These are phyloP conservation scores for Calcarius ornatus DNA, from an alignment of 2,113 vertebrate species.

Conservation along the genomic window DNA sequence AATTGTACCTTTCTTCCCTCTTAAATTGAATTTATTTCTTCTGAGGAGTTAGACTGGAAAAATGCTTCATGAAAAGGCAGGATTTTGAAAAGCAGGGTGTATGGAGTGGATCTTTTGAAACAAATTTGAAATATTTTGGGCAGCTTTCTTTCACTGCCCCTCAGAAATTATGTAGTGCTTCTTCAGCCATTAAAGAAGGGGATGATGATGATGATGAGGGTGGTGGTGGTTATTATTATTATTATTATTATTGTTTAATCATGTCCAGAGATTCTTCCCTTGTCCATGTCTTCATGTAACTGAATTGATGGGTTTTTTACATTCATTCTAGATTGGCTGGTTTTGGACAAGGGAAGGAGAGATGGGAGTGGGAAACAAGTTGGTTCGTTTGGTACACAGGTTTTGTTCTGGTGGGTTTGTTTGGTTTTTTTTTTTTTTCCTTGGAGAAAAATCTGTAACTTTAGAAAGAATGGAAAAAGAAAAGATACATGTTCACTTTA, in stretches of 20 bases:
- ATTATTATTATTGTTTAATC: neutral
- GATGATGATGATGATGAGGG: neutral
- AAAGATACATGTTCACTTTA: neutral
- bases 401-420: neutral
- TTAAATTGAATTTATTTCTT: conserved; percentile 56
- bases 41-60: conserved; percentile 8
- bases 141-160: neutral
- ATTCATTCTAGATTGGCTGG: neutral
- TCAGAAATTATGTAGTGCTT: neutral
- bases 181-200: neutral
- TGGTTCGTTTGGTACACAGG: rapidly evolving
- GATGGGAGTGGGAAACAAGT: neutral
- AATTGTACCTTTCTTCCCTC: conserved; percentile 8
- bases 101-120: neutral
- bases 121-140: neutral
- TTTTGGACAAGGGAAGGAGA: neutral
- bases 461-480: neutral
- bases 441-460: neutral
- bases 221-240: rapidly evolving
- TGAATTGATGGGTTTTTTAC: neutral
- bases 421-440: neutral
- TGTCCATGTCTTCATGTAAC: neutral
- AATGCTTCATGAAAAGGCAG: neutral
- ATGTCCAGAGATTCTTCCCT: neutral
- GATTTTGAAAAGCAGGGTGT: neutral